Base-by-base conservation (phyloP, 2,888 invertebrate species). In the Aquatica leii region DNA sequence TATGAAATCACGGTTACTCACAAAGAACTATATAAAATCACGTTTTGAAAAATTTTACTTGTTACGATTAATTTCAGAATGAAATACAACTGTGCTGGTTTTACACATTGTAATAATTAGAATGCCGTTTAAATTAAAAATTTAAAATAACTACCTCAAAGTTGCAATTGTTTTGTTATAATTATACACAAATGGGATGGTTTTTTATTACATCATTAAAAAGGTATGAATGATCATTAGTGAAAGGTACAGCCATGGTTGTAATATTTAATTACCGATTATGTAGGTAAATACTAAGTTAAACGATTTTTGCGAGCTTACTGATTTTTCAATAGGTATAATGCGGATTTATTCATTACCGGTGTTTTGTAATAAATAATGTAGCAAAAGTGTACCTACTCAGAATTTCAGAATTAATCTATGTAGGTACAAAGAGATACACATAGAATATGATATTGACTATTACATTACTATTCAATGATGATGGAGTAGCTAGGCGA, bases 121-220 rank as follows among this genome's bases (percentile, higher is more conserved):
- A 62, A 62, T 17, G 12, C 17, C 46, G 6, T 15, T 15, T 49
- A 43, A 62, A 43, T 49, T 21, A 11, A 9, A 21, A 24, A 17
- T 11, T 15, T 43, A 57, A 62, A 62, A 62, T 56, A 56, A 62
- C 57, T 24, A 57, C 34, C 18, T 18, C 34, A 37, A 57, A 55
- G 50, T 50, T 41, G 40, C 51, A 41, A 55, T 55, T 31, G 56
- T 56, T 50, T 55, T 37, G 55, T 43, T 50, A 18, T 57, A 57
- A 62, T 62, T 57, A 62, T 37, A 57, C 35, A 57, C 51, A 40
- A 57, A 59, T 53, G 51, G 57, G 53, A 31, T 21, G 53, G 58
- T 63, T 59, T 63, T 53, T 52, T 15, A 63, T 63, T 63, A 63
- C 63, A 63, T 63, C 63, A 63, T 63, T 63, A 63, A 54, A 63